Percentiles rank a stretch among this genome's conserved stretches.
phyloP scores from a whole-genome alignment of 2,113 vertebrate species.

The Paradoxurus hermaphroditus region DNA sequence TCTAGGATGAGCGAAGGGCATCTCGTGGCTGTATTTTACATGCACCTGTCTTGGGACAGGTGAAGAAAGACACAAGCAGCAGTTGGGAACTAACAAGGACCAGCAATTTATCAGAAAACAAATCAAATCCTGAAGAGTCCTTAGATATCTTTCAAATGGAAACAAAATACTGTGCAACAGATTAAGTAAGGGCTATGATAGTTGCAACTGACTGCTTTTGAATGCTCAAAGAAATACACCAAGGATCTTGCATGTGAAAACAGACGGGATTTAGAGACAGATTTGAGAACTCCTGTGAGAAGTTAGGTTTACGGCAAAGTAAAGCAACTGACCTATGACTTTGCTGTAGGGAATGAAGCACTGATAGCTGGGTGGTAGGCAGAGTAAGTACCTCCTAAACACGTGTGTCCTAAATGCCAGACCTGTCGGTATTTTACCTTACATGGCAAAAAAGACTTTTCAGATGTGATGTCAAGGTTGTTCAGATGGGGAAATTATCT shows the following conservation, averaged over 20 bases:
- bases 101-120: background rate
- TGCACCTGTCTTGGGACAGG: rapidly evolving
- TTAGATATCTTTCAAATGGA: background rate
- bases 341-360: background rate
- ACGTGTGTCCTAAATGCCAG: background rate
- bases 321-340: background rate
- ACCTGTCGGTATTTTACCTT: background rate
- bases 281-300: background rate
- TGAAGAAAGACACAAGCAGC: background rate
- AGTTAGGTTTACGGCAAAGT: background rate
- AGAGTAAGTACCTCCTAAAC: background rate
- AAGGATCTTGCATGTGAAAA: background rate
- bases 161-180: background rate
- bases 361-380: background rate
- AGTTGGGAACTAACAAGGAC: background rate
- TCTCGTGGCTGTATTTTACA: background rate
- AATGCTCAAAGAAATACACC: background rate
- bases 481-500: background rate
- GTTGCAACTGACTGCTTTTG: background rate
- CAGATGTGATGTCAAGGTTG: background rate
- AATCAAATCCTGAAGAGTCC: background rate
- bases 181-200: background rate
- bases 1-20: background rate
- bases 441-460: background rate
- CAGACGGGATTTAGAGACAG: background rate